Percentiles rank a stretch among this genome's conserved stretches.
Evolutionary conservation across 2,113 vertebrate species (phyloP).

Genomic region (Silurus glanis): DNA sequence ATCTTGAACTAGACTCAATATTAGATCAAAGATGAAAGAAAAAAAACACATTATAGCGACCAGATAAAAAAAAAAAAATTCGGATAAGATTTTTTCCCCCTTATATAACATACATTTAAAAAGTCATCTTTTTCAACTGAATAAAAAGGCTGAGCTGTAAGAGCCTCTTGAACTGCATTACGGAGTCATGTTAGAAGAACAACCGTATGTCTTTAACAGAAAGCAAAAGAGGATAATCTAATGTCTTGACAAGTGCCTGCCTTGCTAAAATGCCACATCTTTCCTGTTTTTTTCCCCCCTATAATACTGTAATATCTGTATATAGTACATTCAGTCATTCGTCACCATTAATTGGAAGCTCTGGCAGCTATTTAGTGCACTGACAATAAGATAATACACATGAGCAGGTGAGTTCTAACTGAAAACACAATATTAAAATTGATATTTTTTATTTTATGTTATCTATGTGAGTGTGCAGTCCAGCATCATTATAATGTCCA

Average conservation of each 20-base stretch:
- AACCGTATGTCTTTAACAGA: not conserved
- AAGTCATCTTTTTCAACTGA: not conserved
- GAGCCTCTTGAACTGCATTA: constrained; percentile 5
- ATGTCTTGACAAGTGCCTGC: not conserved
- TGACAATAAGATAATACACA: not conserved
- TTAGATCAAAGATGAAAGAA: too few species aligned
- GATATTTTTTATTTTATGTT: not conserved
- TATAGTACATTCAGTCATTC: not conserved
- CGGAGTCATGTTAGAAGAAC: constrained; percentile 5
- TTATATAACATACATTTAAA: not conserved
- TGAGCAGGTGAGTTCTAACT: not conserved
- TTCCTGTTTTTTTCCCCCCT: not conserved
- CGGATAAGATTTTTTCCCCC: not conserved
- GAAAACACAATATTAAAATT: not conserved
- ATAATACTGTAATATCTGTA: too few species aligned
- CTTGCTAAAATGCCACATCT: not conserved
- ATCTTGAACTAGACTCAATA: not conserved
- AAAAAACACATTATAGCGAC: not conserved
- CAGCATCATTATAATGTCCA: not conserved
- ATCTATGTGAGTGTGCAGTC: not conserved
- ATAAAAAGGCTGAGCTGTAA: not conserved
- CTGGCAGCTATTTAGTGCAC: not conserved
- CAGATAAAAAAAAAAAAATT: not conserved
- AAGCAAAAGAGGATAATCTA: not conserved
- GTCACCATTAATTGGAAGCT: not conserved